phyloP scores from a whole-genome alignment of 2,888 invertebrate species.

The Oligia fasciuncula region DNA sequence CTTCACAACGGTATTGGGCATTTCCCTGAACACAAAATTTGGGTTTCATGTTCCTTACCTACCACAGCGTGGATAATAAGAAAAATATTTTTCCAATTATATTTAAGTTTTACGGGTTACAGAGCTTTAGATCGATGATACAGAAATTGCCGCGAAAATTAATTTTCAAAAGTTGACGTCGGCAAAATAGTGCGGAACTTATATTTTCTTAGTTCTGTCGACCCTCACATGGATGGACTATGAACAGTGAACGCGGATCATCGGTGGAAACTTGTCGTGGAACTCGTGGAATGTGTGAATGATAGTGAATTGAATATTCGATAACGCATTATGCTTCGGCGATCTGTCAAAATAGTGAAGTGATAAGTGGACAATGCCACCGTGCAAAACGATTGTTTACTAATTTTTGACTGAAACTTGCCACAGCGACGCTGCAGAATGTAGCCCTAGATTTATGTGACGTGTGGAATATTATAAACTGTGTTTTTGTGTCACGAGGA shows the following conservation, averaged over 20 bases:
- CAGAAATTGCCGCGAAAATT: conserved; percentile 76
- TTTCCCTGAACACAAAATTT: conserved; percentile 90
- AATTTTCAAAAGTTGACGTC: conserved; percentile 77
- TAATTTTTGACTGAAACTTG: conserved; percentile 78
- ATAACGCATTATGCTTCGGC: conserved; percentile 65
- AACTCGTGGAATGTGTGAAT: conserved; percentile 68
- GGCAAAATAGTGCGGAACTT: conserved; percentile 76
- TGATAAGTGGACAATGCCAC: conserved; percentile 77
- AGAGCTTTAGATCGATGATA: conserved; percentile 55
- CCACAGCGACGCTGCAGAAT: conserved; percentile 76
- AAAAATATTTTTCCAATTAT: conserved; percentile 71
- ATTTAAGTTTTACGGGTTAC: conserved; percentile 55
- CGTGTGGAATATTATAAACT: conserved; percentile 48
- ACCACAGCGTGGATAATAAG: conserved; percentile 79
- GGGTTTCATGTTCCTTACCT: conserved; percentile 87
- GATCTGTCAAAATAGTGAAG: conserved; percentile 84
- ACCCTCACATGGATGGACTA: conserved; percentile 74
- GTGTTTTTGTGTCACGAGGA: conserved; percentile 46
- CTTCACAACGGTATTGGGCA: conserved; percentile 91
- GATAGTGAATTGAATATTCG: conserved; percentile 61
- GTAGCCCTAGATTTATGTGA: conserved; percentile 76
- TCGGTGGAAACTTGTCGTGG: conserved; percentile 66
- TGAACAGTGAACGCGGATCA: conserved; percentile 63
- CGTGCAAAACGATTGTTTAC: conserved; percentile 81
- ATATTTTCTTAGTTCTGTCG: conserved; percentile 71